Evolutionary conservation across 2,797 vertebrate genomes (phyloP).

Genomic region (Pseudomugil gertrudae): DNA sequence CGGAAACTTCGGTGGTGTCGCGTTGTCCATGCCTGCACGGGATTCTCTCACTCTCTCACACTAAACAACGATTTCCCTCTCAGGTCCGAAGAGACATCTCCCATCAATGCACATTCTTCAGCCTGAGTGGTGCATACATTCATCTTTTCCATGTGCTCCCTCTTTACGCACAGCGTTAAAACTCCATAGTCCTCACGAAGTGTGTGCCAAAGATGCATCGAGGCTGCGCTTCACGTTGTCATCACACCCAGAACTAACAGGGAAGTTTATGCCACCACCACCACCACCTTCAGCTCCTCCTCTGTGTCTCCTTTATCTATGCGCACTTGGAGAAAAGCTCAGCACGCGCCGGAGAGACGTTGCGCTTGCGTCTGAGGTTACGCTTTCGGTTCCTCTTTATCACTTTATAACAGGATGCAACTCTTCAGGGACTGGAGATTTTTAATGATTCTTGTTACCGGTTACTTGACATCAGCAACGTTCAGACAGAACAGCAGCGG

Average conservation of each 20-base stretch:
- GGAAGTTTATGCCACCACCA: slow-evolving; percentile 43
- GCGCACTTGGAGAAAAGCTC: slow-evolving; percentile 6
- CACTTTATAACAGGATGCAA: neutral
- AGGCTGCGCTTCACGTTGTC: slow-evolving; percentile 19
- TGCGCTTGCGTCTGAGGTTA: neutral
- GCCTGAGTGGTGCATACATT: slow-evolving; percentile 22
- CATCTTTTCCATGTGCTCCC: slow-evolving; percentile 32
- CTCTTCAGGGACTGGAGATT: neutral
- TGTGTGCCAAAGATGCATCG: slow-evolving; percentile 11
- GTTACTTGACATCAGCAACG: neutral
- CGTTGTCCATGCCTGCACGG: slow-evolving; percentile 51
- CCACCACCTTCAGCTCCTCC: slow-evolving; percentile 60
- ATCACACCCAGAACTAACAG: slow-evolving; percentile 49
- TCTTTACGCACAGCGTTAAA: slow-evolving; percentile 52
- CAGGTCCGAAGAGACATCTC: slow-evolving; percentile 27
- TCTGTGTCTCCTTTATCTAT: slow-evolving; percentile 28
- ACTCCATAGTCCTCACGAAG: slow-evolving; percentile 2
- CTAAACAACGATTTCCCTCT: slow-evolving; percentile 3
- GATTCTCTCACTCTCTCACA: slow-evolving; percentile 23
- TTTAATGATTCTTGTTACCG: neutral
- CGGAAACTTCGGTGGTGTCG: neutral
- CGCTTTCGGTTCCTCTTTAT: slow-evolving; percentile 29
- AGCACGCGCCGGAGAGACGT: slow-evolving; percentile 3
- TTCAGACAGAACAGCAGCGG: neutral
- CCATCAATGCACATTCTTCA: slow-evolving; percentile 22